Conservation (phyloP, 2,888 invertebrate species). For the Aleiodes leptofemur region DNA sequence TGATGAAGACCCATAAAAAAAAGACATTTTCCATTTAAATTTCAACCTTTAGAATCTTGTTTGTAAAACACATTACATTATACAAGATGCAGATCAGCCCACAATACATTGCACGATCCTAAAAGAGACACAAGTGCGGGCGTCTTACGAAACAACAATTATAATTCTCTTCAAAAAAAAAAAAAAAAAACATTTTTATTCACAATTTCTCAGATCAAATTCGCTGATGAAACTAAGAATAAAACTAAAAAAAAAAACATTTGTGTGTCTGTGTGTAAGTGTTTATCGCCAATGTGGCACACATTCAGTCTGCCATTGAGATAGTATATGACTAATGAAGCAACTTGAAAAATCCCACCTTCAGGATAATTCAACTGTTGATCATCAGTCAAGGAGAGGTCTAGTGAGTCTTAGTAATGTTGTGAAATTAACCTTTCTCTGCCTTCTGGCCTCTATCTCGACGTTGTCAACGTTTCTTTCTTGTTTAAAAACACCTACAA, state of each 20-base stretch:
- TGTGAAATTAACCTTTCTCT: slow-evolving; percentile 37
- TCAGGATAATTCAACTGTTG: slow-evolving; percentile 20
- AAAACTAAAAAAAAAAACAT: background rate
- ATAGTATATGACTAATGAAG: slow-evolving; percentile 39
- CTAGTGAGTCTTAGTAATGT: slow-evolving; percentile 5
- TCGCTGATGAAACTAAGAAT: background rate
- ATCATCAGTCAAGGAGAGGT: slow-evolving; percentile 31
- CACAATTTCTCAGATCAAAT: slow-evolving; percentile 14
- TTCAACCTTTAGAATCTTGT: slow-evolving; percentile 15
- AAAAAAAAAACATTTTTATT: slow-evolving; percentile 3
- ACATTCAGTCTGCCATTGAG: slow-evolving; percentile 4
- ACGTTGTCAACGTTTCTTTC: slow-evolving; percentile 24
- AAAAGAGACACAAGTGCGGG: slow-evolving; percentile 18
- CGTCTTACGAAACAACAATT: background rate
- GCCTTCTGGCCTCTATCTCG: slow-evolving; percentile 5
- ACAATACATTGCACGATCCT: background rate
- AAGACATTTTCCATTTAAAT: background rate
- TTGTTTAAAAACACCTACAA: slow-evolving; percentile 31
- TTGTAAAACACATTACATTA: slow-evolving; percentile 18
- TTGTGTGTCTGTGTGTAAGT: background rate
- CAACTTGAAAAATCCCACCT: slow-evolving; percentile 28
- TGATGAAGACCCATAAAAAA: no score
- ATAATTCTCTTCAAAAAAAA: background rate
- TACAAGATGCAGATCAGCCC: slow-evolving; percentile 27
- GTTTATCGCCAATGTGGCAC: slow-evolving; percentile 5